These are phyloP conservation scores for Tychaedon coryphoeus DNA, from an alignment of 2,113 vertebrate genomes.

Conservation along the genomic window DNA sequence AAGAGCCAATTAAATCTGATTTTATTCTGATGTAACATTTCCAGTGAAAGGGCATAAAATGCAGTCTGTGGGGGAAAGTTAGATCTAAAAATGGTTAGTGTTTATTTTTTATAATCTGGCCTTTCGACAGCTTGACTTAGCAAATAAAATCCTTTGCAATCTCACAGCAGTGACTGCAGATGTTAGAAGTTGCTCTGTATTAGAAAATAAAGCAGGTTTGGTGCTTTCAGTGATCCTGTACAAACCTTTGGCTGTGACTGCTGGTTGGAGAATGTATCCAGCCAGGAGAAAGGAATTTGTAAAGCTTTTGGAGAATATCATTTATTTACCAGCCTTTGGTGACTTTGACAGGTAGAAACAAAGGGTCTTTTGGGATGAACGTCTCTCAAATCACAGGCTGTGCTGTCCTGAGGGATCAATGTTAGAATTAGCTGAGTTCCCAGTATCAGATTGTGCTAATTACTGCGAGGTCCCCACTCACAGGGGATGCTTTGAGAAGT, in stretches of 20 bases:
- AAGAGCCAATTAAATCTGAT: constrained; percentile 53
- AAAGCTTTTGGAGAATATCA: not conserved
- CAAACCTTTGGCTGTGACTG: not conserved
- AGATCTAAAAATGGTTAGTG: not conserved
- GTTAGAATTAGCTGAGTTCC: not conserved
- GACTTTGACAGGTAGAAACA: not conserved
- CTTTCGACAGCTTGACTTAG: not conserved
- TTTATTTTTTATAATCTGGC: constrained; percentile 4
- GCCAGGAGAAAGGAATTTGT: not conserved
- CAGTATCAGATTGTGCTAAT: not conserved
- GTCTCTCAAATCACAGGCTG: not conserved
- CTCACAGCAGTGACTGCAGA: not conserved
- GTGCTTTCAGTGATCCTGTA: not conserved
- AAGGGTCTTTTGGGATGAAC: not conserved
- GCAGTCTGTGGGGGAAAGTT: not conserved
- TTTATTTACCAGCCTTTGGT: not conserved
- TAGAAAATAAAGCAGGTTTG: not conserved
- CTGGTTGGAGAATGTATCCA: not conserved
- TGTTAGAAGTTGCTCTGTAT: not conserved
- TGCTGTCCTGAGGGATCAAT: not conserved
- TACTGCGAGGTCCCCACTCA: not conserved
- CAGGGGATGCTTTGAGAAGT: not conserved
- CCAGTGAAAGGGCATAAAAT: not conserved
- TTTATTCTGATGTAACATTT: constrained; percentile 42
- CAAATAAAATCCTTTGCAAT: not conserved